These are phyloP conservation scores for Schlechtendalia chinensis DNA, from an alignment of 1,140 invertebrate species.

Conservation along the genomic window DNA sequence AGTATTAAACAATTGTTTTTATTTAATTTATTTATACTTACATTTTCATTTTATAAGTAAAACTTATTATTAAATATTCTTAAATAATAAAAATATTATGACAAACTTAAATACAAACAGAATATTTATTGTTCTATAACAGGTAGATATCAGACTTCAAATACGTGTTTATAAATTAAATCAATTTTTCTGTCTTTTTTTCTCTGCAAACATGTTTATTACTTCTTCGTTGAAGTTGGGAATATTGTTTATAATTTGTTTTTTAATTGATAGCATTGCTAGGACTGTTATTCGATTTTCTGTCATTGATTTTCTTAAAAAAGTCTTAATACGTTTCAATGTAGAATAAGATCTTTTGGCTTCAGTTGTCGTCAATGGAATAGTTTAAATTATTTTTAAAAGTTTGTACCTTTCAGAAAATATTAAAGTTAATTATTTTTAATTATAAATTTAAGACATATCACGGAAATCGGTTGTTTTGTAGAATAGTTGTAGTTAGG, in stretches of 20 bases:
- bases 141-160: too few species aligned
- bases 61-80: too few species aligned
- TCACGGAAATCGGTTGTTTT: background rate
- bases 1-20: too few species aligned
- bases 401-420: background rate
- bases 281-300: slow-evolving; percentile 7
- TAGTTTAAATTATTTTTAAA: background rate
- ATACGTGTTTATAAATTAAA: background rate
- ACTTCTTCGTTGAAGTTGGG: background rate
- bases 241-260: background rate
- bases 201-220: background rate
- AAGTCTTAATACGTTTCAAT: slow-evolving; percentile 17
- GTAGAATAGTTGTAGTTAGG: background rate
- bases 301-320: background rate
- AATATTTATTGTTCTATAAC: too few species aligned
- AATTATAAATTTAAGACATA: background rate
- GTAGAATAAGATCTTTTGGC: background rate
- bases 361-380: background rate
- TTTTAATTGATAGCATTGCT: slow-evolving; percentile 14
- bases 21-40: too few species aligned
- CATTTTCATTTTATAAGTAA: too few species aligned
- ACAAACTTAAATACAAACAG: too few species aligned
- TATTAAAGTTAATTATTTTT: background rate
- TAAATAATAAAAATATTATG: too few species aligned
- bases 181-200: background rate